Evolutionary conservation across 2,797 vertebrate genomes (phyloP).

Genomic region (Ptychadena robeensis): DNA sequence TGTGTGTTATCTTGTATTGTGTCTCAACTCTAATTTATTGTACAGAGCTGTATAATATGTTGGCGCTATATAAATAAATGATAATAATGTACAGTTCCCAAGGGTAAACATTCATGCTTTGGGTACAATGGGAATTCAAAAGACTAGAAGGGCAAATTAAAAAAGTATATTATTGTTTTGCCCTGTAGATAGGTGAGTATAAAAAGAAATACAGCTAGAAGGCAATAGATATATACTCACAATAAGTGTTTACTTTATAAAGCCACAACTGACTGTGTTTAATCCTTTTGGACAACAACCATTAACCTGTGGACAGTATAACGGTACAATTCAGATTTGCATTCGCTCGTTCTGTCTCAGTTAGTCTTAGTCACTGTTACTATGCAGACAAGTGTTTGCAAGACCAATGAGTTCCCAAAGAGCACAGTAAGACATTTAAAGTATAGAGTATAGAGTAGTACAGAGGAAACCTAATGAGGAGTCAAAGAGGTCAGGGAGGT

Average conservation of each 20-base stretch:
- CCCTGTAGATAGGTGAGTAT: too few relatives aligned
- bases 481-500: background rate
- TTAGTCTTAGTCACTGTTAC: conserved; percentile 9
- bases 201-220: too few relatives aligned
- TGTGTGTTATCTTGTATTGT: too few relatives aligned
- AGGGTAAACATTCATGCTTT: background rate
- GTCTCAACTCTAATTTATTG: too few relatives aligned
- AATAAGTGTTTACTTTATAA: too few relatives aligned
- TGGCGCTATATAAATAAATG: too few relatives aligned
- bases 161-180: background rate
- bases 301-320: background rate
- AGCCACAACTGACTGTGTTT: too few relatives aligned
- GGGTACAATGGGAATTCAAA: background rate
- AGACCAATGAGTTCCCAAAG: background rate
- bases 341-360: background rate
- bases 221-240: too few relatives aligned
- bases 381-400: conserved; percentile 24
- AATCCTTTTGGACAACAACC: background rate
- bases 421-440: conserved; percentile 6
- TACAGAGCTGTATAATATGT: too few relatives aligned
- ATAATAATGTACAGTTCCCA: background rate
- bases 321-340: background rate
- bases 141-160: background rate
- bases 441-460: background rate
- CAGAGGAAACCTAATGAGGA: background rate